Percentiles rank a stretch among this genome's conserved stretches.
These are phyloP conservation scores for Psilopogon haemacephalus DNA, from an alignment of 2,113 vertebrate genomes.

Conservation along the genomic window DNA sequence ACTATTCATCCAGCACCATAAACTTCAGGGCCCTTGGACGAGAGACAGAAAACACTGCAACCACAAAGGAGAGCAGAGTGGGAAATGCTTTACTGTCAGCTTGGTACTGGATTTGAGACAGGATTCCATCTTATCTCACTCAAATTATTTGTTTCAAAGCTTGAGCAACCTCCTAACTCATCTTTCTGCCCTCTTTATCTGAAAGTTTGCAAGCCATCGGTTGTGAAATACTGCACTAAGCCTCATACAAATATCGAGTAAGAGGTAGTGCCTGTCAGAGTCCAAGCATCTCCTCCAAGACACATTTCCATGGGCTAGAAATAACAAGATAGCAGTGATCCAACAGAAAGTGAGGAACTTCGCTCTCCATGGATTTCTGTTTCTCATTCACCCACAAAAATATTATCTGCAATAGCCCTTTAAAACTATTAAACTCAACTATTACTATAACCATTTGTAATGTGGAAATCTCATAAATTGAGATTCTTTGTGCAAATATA, in stretches of 20 bases:
- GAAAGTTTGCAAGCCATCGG: background rate
- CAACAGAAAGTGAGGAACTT: background rate
- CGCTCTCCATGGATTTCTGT: background rate
- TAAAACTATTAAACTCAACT: background rate
- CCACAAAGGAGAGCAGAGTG: background rate
- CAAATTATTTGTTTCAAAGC: conserved; percentile 3
- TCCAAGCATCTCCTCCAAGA: background rate
- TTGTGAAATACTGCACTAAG: background rate
- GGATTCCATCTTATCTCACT: background rate
- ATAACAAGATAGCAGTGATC: background rate
- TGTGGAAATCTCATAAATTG: background rate
- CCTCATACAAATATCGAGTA: background rate
- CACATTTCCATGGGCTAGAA: background rate
- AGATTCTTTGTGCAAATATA: background rate
- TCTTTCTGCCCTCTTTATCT: background rate
- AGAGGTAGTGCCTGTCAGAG: background rate
- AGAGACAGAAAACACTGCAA: background rate
- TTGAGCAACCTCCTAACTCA: background rate
- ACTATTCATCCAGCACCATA: background rate
- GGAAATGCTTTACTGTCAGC: background rate
- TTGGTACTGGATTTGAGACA: background rate
- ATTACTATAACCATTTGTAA: background rate
- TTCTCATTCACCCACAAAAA: background rate
- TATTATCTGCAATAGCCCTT: background rate
- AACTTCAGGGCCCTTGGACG: background rate